Conservation (phyloP, 2,797 vertebrate species). For the Helostoma temminkii region DNA sequence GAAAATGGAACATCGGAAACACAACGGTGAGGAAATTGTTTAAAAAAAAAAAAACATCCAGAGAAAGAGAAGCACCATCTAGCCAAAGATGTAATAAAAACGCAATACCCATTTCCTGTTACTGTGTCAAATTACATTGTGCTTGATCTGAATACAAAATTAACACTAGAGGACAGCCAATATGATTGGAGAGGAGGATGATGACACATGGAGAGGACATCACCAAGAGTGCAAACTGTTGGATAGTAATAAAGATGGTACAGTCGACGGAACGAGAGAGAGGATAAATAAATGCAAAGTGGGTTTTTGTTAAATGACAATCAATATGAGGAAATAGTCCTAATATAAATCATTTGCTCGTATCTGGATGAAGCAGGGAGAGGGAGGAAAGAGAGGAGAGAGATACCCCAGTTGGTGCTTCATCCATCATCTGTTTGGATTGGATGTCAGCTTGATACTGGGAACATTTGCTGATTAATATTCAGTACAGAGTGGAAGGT, state of each 20-base stretch:
- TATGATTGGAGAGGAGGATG: slow-evolving; percentile 25
- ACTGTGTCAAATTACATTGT: slow-evolving; percentile 22
- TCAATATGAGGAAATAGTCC: slow-evolving; percentile 60
- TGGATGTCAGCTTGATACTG: slow-evolving; percentile 78
- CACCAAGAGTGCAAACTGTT: slow-evolving; percentile 22
- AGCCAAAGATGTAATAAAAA: too few species aligned
- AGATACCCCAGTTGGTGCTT: slow-evolving; percentile 73
- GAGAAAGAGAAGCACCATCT: neutral
- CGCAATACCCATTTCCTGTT: neutral
- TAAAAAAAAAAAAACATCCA: neutral
- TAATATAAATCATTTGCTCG: slow-evolving; percentile 73
- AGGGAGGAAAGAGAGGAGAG: slow-evolving; percentile 43
- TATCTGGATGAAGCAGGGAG: slow-evolving; percentile 63
- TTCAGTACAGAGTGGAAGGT: slow-evolving; percentile 72
- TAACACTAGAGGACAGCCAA: slow-evolving; percentile 6
- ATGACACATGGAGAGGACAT: slow-evolving; percentile 23
- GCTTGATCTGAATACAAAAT: slow-evolving; percentile 23
- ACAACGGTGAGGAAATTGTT: neutral
- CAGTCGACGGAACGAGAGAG: slow-evolving; percentile 7
- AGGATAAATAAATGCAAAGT: slow-evolving; percentile 18
- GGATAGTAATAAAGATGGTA: slow-evolving; percentile 9
- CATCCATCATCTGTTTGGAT: slow-evolving; percentile 82
- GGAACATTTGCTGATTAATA: slow-evolving; percentile 82
- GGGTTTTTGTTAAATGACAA: slow-evolving; percentile 53
- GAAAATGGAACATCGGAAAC: neutral